Conservation (phyloP, 2,113 vertebrate genomes). For the Pelmatolapia mariae region DNA sequence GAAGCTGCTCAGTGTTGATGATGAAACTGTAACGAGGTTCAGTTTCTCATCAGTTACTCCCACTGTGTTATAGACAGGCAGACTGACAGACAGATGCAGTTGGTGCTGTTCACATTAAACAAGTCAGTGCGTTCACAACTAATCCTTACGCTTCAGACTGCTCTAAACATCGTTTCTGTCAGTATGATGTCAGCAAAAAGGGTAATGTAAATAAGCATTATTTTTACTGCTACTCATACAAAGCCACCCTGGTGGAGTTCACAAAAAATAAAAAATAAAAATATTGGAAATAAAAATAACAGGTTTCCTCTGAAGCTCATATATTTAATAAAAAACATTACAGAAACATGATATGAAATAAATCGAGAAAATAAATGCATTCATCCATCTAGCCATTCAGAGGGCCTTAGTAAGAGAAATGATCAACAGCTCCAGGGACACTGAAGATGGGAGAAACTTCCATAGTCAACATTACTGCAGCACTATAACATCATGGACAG, state of each 20-base stretch:
- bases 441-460: neutral
- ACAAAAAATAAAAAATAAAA: neutral
- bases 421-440: neutral
- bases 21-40: neutral
- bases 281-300: neutral
- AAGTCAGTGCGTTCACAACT: neutral
- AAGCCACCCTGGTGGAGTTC: neutral
- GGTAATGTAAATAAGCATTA: neutral
- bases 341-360: neutral
- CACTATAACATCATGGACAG: neutral
- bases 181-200: neutral
- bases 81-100: neutral
- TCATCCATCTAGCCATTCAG: neutral
- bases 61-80: neutral
- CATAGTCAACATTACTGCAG: neutral
- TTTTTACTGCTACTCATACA: neutral
- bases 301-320: neutral
- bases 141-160: neutral
- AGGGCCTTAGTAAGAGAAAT: neutral
- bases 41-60: neutral
- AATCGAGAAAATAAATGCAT: neutral
- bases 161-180: neutral
- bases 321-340: neutral
- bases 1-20: neutral
- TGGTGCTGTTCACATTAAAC: neutral